Evolutionary conservation across 2,113 vertebrate species (phyloP), one percentile per base, ranked within the genome.

Genomic region (Semnornis frantzii): DNA sequence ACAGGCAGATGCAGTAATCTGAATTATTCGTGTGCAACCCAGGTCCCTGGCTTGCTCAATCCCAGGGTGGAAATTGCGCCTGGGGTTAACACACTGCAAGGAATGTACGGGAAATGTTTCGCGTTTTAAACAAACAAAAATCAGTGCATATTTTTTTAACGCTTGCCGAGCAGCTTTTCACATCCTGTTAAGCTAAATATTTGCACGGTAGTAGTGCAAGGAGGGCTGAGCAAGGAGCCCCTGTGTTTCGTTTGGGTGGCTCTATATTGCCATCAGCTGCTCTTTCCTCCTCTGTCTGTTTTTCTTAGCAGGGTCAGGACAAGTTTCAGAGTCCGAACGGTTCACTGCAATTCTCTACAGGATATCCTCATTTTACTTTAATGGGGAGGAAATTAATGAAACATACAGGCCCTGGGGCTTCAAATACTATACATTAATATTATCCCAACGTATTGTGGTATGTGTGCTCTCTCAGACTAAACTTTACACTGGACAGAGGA

Each of bases 381-480:
- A 97, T 98, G 97, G 96, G 95, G 96, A 97, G 97, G 97, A 98
- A 98, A 97, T 97, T 97, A 98, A 97, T 97, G 97, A 97, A 97
- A 97, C 97, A 97, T 96, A 97, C 97, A 96, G 96, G 90, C 97
- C 97, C 97, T 94, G 96, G 93, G 97, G 97, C 97, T 92, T 95
- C 82, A 88, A 95, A 97, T 97, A 94, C 96, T 98, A 97, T 97
- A 97, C 97, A 97, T 97, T 97, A 97, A 97, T 98, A 97, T 97
- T 96, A 97, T 97, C 97, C 96, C 94, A 96, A 97, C 42, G 85
- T 94, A 81, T 93, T 96, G 96, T 74, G 95, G 96, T 97, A 97
- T 97, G 96, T 87, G 91, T 37, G 62, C 83, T 58, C 92, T 96
- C 92, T 96, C 95, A 95, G 96, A 97, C 95, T 97, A 97, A 95